These are phyloP conservation scores for Ophion ventricosus DNA, from an alignment of 2,888 invertebrate genomes.

Conservation along the genomic window DNA sequence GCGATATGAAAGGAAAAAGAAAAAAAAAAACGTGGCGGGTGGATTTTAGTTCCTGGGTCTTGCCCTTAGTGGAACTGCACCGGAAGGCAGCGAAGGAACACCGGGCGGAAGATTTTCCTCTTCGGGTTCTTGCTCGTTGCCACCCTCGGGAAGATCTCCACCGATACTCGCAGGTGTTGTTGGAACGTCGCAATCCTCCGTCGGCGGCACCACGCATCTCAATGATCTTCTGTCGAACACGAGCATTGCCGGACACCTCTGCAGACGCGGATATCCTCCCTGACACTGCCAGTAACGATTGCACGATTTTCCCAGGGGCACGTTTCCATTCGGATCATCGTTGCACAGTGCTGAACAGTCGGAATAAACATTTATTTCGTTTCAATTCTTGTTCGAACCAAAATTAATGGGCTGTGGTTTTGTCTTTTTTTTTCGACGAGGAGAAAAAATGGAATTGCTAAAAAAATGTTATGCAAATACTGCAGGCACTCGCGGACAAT, in stretches of 20 bases:
- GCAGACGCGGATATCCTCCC: conserved; percentile 95
- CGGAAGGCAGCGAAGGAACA: conserved; percentile 80
- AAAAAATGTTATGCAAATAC: neutral
- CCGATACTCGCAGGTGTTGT: conserved; percentile 87
- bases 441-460: neutral
- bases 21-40: neutral
- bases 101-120: conserved; percentile 82
- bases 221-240: conserved; percentile 93
- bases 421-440: too few relatives aligned
- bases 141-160: conserved; percentile 78
- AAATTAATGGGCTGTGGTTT: too few relatives aligned
- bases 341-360: conserved; percentile 92
- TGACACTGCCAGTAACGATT: conserved; percentile 98
- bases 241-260: conserved; percentile 95
- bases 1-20: neutral
- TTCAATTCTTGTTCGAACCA: neutral
- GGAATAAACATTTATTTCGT: neutral
- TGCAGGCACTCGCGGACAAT: too few relatives aligned
- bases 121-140: conserved; percentile 81
- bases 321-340: conserved; percentile 95
- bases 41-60: conserved; percentile 78
- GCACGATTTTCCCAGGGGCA: conserved; percentile 95
- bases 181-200: conserved; percentile 94
- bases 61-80: conserved; percentile 80
- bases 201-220: conserved; percentile 94